Conservation (phyloP, 2,888 invertebrate genomes). For the Mycogona germanica region DNA sequence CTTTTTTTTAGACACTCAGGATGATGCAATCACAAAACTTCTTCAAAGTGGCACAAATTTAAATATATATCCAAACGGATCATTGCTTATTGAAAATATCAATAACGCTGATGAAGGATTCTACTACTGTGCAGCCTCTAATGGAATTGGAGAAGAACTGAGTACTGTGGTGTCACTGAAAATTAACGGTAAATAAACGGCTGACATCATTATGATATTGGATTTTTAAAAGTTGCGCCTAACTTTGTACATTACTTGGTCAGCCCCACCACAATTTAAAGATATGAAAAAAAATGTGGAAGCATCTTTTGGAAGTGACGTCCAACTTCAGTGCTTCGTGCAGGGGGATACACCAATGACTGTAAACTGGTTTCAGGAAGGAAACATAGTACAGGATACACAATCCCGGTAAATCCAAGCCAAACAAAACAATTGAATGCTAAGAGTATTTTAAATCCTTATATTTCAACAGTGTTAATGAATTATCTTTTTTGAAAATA, state of each 20-base stretch:
- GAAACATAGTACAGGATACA: slow-evolving; percentile 7
- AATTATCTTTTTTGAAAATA: neutral
- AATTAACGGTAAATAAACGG: slow-evolving; percentile 31
- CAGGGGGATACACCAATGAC: slow-evolving; percentile 34
- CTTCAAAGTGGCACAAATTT: slow-evolving; percentile 4
- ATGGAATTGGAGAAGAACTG: slow-evolving; percentile 33
- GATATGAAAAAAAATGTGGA: slow-evolving; percentile 20
- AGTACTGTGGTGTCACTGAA: slow-evolving; percentile 33
- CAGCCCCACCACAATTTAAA: slow-evolving; percentile 14
- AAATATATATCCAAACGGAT: slow-evolving; percentile 5
- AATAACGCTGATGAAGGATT: slow-evolving; percentile 29
- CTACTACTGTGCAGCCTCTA: slow-evolving; percentile 35
- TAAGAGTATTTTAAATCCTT: neutral
- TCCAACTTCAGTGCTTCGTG: slow-evolving; percentile 32
- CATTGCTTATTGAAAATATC: slow-evolving; percentile 1
- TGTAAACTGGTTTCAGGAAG: slow-evolving; percentile 31
- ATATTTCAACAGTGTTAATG: neutral
- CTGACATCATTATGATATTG: neutral
- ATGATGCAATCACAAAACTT: neutral
- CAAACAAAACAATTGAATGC: neutral
- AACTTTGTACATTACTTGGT: neutral
- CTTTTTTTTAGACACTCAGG: neutral
- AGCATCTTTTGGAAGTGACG: slow-evolving; percentile 28
- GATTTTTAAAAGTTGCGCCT: neutral
- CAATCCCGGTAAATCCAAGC: neutral